phyloP scores from a whole-genome alignment of 2,113 vertebrate genomes.

The Grantiella picta region DNA sequence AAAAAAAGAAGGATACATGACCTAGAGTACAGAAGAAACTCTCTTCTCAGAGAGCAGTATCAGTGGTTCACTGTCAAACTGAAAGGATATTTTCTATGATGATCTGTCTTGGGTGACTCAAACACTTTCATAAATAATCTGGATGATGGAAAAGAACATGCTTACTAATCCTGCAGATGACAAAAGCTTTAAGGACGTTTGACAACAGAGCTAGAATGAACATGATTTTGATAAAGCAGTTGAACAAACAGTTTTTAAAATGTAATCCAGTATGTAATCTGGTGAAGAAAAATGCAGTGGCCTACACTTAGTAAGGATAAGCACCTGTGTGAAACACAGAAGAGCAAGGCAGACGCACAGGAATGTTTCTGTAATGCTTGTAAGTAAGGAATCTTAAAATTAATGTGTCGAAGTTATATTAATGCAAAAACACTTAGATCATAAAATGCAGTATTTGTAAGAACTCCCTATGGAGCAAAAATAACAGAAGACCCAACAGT shows the following conservation, averaged over 20 bases:
- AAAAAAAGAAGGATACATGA: neutral
- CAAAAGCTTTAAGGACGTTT: conserved; percentile 3
- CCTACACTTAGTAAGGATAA: neutral
- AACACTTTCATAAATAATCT: conserved; percentile 11
- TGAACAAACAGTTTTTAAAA: neutral
- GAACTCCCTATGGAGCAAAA: neutral
- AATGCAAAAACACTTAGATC: neutral
- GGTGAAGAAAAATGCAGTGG: neutral
- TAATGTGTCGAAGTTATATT: neutral
- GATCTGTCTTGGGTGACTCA: neutral
- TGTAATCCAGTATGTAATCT: neutral
- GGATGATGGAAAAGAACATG: neutral
- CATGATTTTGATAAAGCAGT: neutral
- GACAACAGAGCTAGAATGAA: neutral
- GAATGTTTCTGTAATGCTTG: neutral
- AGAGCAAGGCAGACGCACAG: neutral
- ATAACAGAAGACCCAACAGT: neutral
- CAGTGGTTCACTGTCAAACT: neutral
- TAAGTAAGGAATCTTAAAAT: neutral
- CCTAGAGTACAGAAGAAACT: neutral
- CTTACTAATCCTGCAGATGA: conserved; percentile 32
- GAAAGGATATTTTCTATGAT: neutral
- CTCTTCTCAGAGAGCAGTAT: neutral
- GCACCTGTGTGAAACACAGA: neutral
- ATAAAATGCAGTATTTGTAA: neutral